Evolutionary conservation across 1,140 invertebrate genomes (phyloP).

Genomic region (Drosophila pallidifrons): DNA sequence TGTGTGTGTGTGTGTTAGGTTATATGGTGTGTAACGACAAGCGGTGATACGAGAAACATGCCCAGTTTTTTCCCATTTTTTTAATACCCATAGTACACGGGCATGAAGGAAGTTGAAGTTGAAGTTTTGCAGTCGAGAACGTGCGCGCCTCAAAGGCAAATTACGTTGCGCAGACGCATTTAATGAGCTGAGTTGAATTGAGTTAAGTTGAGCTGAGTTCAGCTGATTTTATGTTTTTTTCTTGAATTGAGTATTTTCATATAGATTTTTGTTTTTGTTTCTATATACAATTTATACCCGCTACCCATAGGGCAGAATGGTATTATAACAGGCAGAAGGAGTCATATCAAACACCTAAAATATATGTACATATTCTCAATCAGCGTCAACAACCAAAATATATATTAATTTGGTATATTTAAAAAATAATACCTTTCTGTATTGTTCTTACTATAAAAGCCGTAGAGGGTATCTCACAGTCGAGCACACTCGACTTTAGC

Average conservation of each 20-base stretch:
- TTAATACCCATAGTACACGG: neutral
- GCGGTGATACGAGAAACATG: conserved; percentile 49
- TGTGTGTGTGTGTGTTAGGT: conserved; percentile 33
- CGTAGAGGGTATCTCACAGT: no score
- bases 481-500: no score
- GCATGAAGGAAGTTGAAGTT: conserved; percentile 21
- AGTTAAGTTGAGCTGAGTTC: conserved; percentile 18
- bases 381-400: no score
- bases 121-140: conserved; percentile 43
- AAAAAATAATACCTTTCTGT: no score
- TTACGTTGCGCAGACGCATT: conserved; percentile 81
- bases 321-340: no score
- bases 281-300: no score
- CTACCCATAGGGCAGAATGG: no score
- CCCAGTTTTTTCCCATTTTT: conserved; percentile 15
- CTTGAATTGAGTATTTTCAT: conserved; percentile 35
- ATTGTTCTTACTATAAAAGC: no score
- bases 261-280: conserved; percentile 1
- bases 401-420: no score
- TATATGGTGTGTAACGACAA: conserved; percentile 65
- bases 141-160: conserved; percentile 79
- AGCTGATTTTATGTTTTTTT: conserved; percentile 43
- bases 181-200: conserved; percentile 63
- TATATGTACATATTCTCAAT: no score
- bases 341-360: no score